These are phyloP conservation scores for Pogonophryne albipinna DNA, from an alignment of 2,797 vertebrate species.

Conservation along the genomic window DNA sequence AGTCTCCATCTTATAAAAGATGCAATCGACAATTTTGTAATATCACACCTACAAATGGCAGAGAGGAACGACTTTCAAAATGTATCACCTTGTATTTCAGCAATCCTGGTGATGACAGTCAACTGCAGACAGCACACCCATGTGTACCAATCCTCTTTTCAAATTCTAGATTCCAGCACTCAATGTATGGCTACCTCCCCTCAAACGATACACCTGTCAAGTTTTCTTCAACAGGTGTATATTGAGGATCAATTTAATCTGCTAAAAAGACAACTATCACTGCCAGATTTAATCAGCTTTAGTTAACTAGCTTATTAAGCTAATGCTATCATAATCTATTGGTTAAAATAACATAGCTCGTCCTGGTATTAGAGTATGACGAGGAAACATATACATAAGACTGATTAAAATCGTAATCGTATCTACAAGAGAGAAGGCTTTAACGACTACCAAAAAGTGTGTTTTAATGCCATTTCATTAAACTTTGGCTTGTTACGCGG, in stretches of 20 bases:
- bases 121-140: slow-evolving; percentile 3
- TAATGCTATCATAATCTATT: neutral
- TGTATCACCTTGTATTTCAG: neutral
- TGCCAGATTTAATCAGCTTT: neutral
- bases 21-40: slow-evolving; percentile 8
- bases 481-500: too few relatives aligned
- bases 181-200: too few relatives aligned
- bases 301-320: neutral
- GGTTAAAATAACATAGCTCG: neutral
- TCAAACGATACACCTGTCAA: neutral
- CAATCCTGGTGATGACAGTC: neutral
- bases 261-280: neutral
- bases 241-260: neutral
- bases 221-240: neutral
- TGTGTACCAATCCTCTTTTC: neutral
- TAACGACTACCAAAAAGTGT: too few relatives aligned
- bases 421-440: too few relatives aligned
- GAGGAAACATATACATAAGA: neutral
- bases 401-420: too few relatives aligned
- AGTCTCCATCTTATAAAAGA: slow-evolving; percentile 33
- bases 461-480: too few relatives aligned
- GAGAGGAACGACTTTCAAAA: neutral
- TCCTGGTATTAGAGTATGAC: neutral
- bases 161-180: too few relatives aligned
- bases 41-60: slow-evolving; percentile 17